Conservation (phyloP, 1,140 invertebrate genomes). For the Streblospio benedicti region DNA sequence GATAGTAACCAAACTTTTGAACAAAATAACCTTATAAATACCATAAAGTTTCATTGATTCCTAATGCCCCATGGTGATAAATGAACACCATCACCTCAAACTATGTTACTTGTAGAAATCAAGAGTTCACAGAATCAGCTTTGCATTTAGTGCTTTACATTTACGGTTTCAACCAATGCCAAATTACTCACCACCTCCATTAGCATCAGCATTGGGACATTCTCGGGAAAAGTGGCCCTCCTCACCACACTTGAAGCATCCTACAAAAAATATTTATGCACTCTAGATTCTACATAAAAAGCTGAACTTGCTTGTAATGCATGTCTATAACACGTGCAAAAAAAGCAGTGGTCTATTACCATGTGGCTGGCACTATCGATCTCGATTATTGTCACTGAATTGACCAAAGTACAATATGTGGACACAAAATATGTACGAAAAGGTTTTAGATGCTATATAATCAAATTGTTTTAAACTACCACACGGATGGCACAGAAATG, state of each 20-base stretch:
- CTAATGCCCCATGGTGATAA: background rate
- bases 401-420: too few species aligned
- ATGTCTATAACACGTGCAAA: too few species aligned
- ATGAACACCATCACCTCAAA: background rate
- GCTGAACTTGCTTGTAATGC: too few species aligned
- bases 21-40: background rate
- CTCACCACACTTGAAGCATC: conserved; percentile 32
- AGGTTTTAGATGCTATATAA: too few species aligned
- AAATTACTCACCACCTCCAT: background rate
- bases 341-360: too few species aligned
- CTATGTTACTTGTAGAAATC: background rate
- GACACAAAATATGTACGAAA: too few species aligned
- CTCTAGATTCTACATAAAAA: too few species aligned
- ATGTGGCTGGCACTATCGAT: too few species aligned
- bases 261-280: background rate
- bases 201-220: conserved; percentile 25
- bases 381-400: too few species aligned
- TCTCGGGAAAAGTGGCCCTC: conserved; percentile 30
- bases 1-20: too few species aligned
- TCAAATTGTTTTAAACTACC: too few species aligned
- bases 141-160: background rate
- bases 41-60: background rate
- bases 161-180: background rate
- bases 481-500: too few species aligned
- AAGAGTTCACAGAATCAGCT: background rate